A percentile compares a stretch with the other conserved stretches of the same genome.
These are phyloP conservation scores for Hydrocynus forskahlii DNA, from an alignment of 2,797 vertebrate species.

Conservation along the genomic window DNA sequence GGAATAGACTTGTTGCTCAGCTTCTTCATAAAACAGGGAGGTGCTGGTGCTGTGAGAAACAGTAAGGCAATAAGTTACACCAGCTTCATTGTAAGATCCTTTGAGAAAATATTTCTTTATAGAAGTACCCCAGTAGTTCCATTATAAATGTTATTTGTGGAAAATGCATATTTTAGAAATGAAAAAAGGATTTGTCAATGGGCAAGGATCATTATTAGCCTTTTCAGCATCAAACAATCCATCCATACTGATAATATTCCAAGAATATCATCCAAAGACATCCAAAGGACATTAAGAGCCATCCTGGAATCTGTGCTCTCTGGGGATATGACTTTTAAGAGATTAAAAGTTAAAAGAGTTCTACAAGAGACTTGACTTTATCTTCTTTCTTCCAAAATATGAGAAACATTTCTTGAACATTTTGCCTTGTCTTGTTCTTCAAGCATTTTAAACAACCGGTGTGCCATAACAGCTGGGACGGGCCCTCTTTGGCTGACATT, in stretches of 20 bases:
- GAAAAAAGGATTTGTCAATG: background rate
- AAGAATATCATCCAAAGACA: background rate
- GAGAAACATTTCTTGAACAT: background rate
- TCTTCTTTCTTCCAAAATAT: background rate
- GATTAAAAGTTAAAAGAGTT: background rate
- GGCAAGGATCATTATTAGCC: background rate
- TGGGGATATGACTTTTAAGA: too few relatives aligned
- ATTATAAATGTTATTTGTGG: background rate
- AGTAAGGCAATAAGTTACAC: background rate
- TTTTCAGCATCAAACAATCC: background rate
- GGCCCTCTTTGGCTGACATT: background rate
- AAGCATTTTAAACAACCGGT: background rate
- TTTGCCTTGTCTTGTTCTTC: background rate
- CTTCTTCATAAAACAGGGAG: slow-evolving; percentile 42
- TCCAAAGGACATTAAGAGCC: too few relatives aligned
- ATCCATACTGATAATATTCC: too few relatives aligned
- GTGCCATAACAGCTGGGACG: background rate
- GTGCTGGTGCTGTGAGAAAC: background rate
- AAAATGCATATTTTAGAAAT: background rate
- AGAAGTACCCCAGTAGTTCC: background rate
- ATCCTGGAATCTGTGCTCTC: too few relatives aligned
- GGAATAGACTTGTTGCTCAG: slow-evolving; percentile 83
- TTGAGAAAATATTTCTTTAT: background rate
- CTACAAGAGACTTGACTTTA: background rate
- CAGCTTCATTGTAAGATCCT: background rate